Percentiles rank a stretch among this genome's conserved stretches.
These are phyloP conservation scores for Vulpes ferrilata DNA, from an alignment of 2,113 vertebrate species.

Conservation along the genomic window DNA sequence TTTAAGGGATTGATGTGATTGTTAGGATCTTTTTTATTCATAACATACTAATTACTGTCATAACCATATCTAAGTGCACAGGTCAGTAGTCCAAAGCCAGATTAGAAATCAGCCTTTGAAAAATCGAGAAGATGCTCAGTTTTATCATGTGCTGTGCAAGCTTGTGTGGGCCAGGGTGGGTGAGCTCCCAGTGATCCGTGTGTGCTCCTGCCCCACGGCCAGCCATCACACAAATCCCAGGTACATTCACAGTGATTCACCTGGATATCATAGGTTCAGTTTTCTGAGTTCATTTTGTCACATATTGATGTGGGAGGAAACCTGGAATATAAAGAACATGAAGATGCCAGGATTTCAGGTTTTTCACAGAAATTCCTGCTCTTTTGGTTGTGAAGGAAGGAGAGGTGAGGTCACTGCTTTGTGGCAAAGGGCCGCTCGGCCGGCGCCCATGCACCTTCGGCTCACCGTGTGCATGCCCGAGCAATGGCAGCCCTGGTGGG, in stretches of 20 bases:
- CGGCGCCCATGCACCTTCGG: fast-evolving
- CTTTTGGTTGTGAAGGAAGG: background rate
- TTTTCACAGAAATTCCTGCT: background rate
- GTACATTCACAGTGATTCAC: fast-evolving
- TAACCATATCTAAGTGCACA: too few relatives aligned
- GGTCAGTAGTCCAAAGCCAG: background rate
- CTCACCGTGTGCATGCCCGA: too few relatives aligned
- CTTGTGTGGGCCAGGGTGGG: fast-evolving
- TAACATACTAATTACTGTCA: background rate
- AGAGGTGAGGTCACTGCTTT: too few relatives aligned
- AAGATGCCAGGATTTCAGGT: background rate
- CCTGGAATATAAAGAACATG: background rate
- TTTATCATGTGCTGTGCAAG: fast-evolving
- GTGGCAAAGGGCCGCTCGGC: too few relatives aligned
- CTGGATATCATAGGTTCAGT: background rate
- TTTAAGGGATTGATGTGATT: background rate
- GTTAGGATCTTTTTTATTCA: background rate
- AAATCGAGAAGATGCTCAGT: fast-evolving
- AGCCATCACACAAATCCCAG: too few relatives aligned
- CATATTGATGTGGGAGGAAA: background rate
- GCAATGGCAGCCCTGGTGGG: background rate
- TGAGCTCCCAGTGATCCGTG: background rate
- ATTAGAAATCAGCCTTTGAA: background rate
- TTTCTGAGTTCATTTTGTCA: background rate
- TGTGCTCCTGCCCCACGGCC: fast-evolving